phyloP scores from a whole-genome alignment of 1,140 invertebrate species.

The Rhizoglyphus robini region DNA sequence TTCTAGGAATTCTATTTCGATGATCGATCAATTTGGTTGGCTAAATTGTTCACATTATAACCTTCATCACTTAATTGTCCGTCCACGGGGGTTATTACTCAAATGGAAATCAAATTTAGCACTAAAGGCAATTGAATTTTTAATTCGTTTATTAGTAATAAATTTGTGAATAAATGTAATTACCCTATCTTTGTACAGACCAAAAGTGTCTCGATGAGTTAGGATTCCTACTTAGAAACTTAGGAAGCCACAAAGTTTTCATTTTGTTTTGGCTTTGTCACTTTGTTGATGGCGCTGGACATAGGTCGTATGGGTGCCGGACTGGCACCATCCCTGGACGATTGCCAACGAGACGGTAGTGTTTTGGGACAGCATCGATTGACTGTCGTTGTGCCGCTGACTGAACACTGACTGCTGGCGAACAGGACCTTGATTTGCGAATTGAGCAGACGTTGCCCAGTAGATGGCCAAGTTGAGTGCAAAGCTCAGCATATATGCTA shows the following conservation, averaged over 20 bases:
- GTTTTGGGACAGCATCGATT: not conserved
- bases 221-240: too few species aligned
- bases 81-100: too few species aligned
- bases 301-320: not conserved
- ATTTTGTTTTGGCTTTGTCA: not conserved
- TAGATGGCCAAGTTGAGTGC: constrained; percentile 91
- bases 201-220: not conserved
- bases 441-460: constrained; percentile 84
- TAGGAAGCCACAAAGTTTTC: not conserved
- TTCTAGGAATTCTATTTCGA: too few species aligned
- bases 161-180: not conserved
- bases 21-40: not conserved
- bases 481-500: constrained; percentile 73
- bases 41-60: too few species aligned
- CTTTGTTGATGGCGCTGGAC: not conserved
- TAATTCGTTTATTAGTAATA: not conserved
- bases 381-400: not conserved
- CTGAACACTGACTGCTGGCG: not conserved
- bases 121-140: not conserved
- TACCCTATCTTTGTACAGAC: not conserved
- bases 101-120: too few species aligned
- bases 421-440: constrained; percentile 49
- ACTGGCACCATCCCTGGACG: not conserved
- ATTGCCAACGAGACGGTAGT: not conserved
- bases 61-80: too few species aligned